Percentiles rank a stretch among this genome's conserved stretches.
Conservation (phyloP, 2,888 invertebrate genomes). For the Drosophila subsilvestris region DNA sequence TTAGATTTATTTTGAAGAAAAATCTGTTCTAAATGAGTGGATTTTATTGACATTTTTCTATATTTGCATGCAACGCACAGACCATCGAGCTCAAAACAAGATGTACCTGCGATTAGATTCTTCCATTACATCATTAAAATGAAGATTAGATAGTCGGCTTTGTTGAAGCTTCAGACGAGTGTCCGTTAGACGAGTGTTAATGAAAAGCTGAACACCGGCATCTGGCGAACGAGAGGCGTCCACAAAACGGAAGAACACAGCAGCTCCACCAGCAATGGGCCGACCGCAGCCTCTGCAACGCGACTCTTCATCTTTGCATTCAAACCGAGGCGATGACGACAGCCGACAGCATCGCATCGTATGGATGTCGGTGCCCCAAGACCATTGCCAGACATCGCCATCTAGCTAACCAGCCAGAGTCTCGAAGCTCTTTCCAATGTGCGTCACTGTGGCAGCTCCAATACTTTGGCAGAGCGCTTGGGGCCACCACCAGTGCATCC, state of each 20-base stretch:
- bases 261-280: constrained; percentile 17
- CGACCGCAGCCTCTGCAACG: constrained; percentile 7
- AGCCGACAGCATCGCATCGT: constrained; percentile 38
- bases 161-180: constrained; percentile 13
- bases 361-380: constrained; percentile 35
- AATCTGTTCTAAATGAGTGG: no score
- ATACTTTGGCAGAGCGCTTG: constrained; percentile 1
- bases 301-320: constrained; percentile 57
- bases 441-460: constrained; percentile 30
- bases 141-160: constrained; percentile 18
- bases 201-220: constrained; percentile 24
- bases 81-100: no score
- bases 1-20: no score
- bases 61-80: no score
- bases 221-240: not conserved
- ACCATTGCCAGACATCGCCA: constrained; percentile 28
- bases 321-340: constrained; percentile 73
- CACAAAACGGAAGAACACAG: constrained; percentile 48
- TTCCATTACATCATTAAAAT: constrained; percentile 23
- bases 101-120: no score
- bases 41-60: no score
- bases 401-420: constrained; percentile 11
- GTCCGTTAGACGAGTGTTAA: constrained; percentile 28
- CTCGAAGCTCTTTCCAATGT: constrained; percentile 53
- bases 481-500: constrained; percentile 10